Percentiles rank a stretch among this genome's conserved stretches.
Conservation (phyloP, 2,113 vertebrate genomes). For the Tyrannus savana region DNA sequence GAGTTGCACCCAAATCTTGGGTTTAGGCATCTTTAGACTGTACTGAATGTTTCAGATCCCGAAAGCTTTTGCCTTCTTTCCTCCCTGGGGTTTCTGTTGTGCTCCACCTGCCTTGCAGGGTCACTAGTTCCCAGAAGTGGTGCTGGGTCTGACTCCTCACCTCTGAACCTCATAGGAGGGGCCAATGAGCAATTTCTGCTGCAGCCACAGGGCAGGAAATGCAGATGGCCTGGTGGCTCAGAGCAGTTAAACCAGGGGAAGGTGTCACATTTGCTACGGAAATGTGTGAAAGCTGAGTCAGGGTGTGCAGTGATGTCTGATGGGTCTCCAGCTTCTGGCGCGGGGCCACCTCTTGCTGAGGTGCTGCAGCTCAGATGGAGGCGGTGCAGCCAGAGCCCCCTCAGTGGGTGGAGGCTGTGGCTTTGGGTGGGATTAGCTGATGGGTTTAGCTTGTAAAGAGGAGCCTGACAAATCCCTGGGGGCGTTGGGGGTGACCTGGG, state of each 20-base stretch:
- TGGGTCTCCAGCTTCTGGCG: background rate
- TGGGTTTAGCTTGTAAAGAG: background rate
- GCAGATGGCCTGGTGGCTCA: background rate
- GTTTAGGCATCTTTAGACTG: rapidly evolving
- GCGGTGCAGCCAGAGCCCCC: background rate
- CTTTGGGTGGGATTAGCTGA: background rate
- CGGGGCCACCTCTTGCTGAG: background rate
- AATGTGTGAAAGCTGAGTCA: background rate
- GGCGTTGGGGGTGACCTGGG: background rate
- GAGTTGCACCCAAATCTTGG: background rate
- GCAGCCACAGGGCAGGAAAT: background rate
- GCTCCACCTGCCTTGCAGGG: background rate
- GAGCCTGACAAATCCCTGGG: background rate
- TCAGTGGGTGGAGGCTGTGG: rapidly evolving
- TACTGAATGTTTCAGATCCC: background rate
- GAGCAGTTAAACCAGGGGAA: background rate
- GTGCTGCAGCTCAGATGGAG: background rate
- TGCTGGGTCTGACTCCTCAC: background rate
- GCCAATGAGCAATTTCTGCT: background rate
- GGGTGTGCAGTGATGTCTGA: background rate
- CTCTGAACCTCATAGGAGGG: background rate
- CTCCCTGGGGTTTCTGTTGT: rapidly evolving
- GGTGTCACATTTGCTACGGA: background rate
- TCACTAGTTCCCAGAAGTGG: background rate
- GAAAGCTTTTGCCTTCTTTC: background rate